Conservation (phyloP, 1,140 invertebrate genomes). For the Kradibia gibbosae region DNA sequence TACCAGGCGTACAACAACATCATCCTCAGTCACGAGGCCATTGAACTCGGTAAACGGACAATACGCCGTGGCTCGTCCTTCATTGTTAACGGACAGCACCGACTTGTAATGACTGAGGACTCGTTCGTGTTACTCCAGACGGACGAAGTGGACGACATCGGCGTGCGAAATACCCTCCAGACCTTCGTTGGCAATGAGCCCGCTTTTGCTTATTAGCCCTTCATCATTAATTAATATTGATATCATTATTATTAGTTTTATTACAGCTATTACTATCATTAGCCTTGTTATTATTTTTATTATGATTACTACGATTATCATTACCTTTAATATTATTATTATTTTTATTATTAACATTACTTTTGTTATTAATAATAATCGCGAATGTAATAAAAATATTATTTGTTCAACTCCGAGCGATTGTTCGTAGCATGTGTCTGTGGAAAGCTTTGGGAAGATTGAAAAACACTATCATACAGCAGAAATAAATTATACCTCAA, state of each 20-base stretch:
- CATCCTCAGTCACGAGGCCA: slow-evolving; percentile 82
- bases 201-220: slow-evolving; percentile 34
- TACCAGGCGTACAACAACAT: slow-evolving; percentile 83
- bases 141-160: slow-evolving; percentile 58
- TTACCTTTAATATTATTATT: not conserved
- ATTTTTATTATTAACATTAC: not conserved
- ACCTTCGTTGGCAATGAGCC: slow-evolving; percentile 41
- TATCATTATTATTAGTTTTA: not conserved
- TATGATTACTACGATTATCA: not conserved
- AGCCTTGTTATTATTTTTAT: not conserved
- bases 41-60: slow-evolving; percentile 82
- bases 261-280: not conserved
- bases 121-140: slow-evolving; percentile 74
- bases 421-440: not conserved
- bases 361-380: too few species aligned
- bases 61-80: slow-evolving; percentile 81
- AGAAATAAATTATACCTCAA: not conserved
- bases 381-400: not conserved
- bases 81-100: slow-evolving; percentile 80
- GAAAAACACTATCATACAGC: not conserved
- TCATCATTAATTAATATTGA: not conserved
- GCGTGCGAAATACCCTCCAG: slow-evolving; percentile 35
- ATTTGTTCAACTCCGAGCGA: slow-evolving; percentile 21
- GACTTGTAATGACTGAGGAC: slow-evolving; percentile 76
- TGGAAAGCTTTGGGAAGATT: not conserved